A percentile compares a stretch with the other conserved stretches of the same genome.
Evolutionary conservation across 2,797 vertebrate species (phyloP).

Genomic region (Notamacropus eugenii): DNA sequence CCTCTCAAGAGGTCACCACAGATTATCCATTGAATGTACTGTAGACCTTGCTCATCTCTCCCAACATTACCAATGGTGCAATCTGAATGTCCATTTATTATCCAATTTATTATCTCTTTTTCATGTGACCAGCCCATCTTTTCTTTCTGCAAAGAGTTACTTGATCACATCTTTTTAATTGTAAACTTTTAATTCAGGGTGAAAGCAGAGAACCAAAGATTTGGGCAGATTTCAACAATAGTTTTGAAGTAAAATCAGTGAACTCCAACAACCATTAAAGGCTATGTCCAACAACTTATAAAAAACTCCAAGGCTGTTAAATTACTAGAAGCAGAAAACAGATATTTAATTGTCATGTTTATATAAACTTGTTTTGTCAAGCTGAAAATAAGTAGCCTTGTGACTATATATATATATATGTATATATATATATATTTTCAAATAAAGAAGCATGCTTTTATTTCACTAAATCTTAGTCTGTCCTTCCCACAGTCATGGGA

Average conservation of each 20-base stretch:
- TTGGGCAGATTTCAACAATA: not conserved
- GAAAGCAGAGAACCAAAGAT: constrained; percentile 3
- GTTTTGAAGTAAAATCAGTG: not conserved
- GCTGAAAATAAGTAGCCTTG: not conserved
- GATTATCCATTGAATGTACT: not conserved
- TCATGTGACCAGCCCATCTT: not conserved
- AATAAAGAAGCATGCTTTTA: not conserved
- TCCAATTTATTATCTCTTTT: not conserved
- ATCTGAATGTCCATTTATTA: not conserved
- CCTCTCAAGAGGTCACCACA: not conserved
- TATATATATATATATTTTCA: not conserved
- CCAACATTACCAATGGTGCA: not conserved
- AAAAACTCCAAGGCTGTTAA: not conserved
- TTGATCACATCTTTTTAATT: not conserved
- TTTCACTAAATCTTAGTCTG: not conserved
- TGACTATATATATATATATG: not conserved
- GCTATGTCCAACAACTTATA: not conserved
- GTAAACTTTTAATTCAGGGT: not conserved
- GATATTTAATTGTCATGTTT: not conserved
- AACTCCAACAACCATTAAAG: not conserved
- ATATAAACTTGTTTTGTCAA: not conserved
- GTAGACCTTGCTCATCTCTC: not conserved
- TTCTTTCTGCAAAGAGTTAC: not conserved
- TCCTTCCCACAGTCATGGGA: not conserved
- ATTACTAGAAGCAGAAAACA: not conserved